Percentiles rank a stretch among this genome's conserved stretches.
Conservation (phyloP, 2,888 invertebrate species). For the Bombyx huttoni region DNA sequence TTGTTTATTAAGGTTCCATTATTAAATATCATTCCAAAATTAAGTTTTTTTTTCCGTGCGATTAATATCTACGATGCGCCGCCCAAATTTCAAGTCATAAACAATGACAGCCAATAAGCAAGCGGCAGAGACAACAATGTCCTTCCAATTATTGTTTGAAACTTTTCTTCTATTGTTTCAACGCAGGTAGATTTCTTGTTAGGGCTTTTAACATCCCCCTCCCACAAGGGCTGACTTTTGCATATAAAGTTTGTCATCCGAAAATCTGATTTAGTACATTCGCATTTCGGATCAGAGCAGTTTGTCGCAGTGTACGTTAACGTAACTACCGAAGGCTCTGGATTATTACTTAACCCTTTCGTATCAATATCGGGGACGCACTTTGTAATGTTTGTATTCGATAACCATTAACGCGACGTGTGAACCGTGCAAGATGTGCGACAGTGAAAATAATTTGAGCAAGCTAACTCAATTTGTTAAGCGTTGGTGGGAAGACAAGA, state of each 20-base stretch:
- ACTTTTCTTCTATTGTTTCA: background rate
- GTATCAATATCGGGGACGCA: no score
- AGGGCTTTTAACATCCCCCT: background rate
- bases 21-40: no score
- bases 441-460: conserved; percentile 30
- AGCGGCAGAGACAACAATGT: background rate
- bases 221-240: no score
- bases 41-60: no score
- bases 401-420: no score
- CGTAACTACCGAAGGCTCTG: conserved; percentile 2
- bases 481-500: conserved; percentile 55
- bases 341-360: no score
- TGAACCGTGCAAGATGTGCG: conserved; percentile 20
- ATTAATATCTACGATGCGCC: background rate
- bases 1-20: no score
- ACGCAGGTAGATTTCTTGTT: background rate
- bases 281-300: background rate
- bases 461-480: conserved; percentile 45
- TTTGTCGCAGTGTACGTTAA: no score
- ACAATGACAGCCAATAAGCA: background rate
- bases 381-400: no score
- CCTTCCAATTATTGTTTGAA: background rate
- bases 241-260: background rate
- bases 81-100: background rate
- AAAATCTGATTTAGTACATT: background rate